A percentile compares a stretch with the other conserved stretches of the same genome.
phyloP scores from a whole-genome alignment of 2,113 vertebrate genomes.

The Grammomys surdaster region DNA sequence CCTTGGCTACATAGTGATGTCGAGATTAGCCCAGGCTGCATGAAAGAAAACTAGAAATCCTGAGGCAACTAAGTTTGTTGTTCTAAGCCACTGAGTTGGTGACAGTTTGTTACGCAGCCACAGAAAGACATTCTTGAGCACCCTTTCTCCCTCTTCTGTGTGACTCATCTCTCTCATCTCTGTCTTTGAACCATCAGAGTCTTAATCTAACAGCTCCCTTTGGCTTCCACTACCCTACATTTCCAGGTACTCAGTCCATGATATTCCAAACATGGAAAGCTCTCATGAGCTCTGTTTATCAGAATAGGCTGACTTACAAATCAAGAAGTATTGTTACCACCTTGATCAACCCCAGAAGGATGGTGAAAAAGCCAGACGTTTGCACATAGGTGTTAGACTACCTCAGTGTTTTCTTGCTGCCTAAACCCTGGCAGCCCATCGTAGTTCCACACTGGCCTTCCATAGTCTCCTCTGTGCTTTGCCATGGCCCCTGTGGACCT shows the following conservation, averaged over 20 bases:
- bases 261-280: slow-evolving; percentile 8
- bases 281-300: not conserved
- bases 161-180: not conserved
- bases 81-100: not conserved
- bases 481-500: too few species aligned
- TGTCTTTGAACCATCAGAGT: not conserved
- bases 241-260: not conserved
- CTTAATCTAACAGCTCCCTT: not conserved
- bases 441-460: not conserved
- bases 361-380: not conserved
- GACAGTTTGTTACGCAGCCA: not conserved
- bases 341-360: not conserved
- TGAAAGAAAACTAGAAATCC: not conserved
- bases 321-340: not conserved
- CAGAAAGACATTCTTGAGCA: not conserved
- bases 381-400: not conserved
- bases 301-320: not conserved
- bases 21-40: not conserved
- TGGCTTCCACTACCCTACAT: not conserved
- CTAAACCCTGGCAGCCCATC: not conserved
- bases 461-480: not conserved
- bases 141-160: not conserved
- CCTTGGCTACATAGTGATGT: not conserved
- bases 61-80: not conserved
- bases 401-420: not conserved